Conservation (phyloP, 1,140 invertebrate genomes). For the Euwallacea similis region DNA sequence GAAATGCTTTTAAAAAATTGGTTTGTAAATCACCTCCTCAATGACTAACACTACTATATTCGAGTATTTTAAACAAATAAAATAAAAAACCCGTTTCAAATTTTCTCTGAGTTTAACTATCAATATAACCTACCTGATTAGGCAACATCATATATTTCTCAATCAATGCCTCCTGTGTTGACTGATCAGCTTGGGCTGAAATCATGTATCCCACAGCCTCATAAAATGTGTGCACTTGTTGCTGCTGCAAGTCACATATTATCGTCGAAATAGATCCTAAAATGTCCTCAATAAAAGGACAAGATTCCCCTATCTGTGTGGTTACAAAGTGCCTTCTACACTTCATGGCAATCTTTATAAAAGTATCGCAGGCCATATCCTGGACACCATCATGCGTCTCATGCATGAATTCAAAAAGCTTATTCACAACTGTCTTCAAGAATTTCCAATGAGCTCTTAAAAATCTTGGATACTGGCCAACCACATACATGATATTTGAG, state of each 20-base stretch:
- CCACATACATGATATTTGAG: constrained; percentile 99
- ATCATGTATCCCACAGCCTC: constrained; percentile 99
- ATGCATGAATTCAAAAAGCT: constrained; percentile 99
- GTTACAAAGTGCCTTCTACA: constrained; percentile 97
- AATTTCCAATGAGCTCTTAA: constrained; percentile 99
- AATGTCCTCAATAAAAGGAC: constrained; percentile 99
- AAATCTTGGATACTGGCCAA: constrained; percentile 99
- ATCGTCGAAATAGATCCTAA: constrained; percentile 93
- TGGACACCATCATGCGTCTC: constrained; percentile 99
- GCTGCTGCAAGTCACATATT: constrained; percentile 96
- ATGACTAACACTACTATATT: not conserved
- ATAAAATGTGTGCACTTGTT: constrained; percentile 98
- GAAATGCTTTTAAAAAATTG: not conserved
- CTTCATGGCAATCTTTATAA: constrained; percentile 99
- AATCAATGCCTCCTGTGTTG: constrained; percentile 89
- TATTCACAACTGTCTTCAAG: constrained; percentile 99
- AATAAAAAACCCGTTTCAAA: not conserved
- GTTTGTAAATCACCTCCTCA: not conserved
- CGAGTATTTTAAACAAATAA: not conserved
- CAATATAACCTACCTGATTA: constrained; percentile 72
- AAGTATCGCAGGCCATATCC: constrained; percentile 99
- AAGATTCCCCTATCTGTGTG: constrained; percentile 92
- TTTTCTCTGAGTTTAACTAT: not conserved
- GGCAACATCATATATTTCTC: constrained; percentile 97
- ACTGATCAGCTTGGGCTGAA: constrained; percentile 87